A percentile compares a stretch with the other conserved stretches of the same genome.
These are phyloP conservation scores for Ciconia boyciana DNA, from an alignment of 2,113 vertebrate species.

Conservation along the genomic window DNA sequence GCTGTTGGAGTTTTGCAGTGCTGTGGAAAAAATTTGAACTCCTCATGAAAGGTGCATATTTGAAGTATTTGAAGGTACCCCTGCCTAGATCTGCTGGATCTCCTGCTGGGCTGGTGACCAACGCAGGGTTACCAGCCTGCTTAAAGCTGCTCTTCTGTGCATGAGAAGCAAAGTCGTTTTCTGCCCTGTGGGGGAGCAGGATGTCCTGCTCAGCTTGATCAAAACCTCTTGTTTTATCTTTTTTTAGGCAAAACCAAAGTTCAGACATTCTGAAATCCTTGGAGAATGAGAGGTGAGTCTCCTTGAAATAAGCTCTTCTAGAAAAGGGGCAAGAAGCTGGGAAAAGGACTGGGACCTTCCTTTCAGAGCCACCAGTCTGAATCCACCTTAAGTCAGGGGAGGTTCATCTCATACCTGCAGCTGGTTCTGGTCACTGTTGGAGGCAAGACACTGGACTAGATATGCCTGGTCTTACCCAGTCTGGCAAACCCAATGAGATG, in stretches of 20 bases:
- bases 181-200: background rate
- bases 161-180: background rate
- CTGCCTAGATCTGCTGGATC: background rate
- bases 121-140: background rate
- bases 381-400: background rate
- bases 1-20: background rate
- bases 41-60: background rate
- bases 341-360: background rate
- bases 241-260: constrained; percentile 84
- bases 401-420: background rate
- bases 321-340: background rate
- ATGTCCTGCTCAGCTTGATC: background rate
- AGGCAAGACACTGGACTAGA: background rate
- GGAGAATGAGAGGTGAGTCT: constrained; percentile 89
- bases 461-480: background rate
- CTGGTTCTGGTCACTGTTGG: background rate
- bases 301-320: background rate
- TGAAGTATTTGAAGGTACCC: background rate
- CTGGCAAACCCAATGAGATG: background rate
- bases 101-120: background rate
- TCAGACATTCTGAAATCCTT: constrained; percentile 88
- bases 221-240: background rate
- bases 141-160: background rate
- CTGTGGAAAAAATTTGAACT: background rate
- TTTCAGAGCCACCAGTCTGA: background rate